phyloP scores from a whole-genome alignment of 2,113 vertebrate genomes.

The Artemisiospiza belli region DNA sequence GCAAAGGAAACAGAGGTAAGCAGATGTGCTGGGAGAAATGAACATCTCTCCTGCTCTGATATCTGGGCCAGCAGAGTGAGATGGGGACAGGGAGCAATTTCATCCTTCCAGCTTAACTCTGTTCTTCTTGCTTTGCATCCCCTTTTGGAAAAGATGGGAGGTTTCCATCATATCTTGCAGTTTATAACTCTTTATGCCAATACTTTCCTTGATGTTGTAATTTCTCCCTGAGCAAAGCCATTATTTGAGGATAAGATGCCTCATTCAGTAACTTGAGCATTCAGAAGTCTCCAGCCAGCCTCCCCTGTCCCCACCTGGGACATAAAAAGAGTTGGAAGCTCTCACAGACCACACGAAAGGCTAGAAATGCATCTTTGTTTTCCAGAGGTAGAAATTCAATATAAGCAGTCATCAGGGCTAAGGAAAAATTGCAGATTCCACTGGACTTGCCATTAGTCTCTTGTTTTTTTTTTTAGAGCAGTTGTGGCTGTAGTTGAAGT shows the following conservation, averaged over 20 bases:
- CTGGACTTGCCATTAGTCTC: neutral
- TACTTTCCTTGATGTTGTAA: neutral
- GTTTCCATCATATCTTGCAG: neutral
- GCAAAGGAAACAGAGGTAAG: neutral
- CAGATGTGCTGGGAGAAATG: neutral
- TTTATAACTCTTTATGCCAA: neutral
- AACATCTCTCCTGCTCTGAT: neutral
- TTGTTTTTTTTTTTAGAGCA: neutral
- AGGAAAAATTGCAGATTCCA: neutral
- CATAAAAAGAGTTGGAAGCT: neutral
- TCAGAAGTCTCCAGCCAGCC: neutral
- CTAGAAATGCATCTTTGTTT: neutral
- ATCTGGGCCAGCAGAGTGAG: neutral
- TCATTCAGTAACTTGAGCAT: neutral
- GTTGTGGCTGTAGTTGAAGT: neutral
- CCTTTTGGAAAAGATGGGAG: neutral
- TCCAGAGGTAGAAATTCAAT: neutral
- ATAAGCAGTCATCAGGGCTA: neutral
- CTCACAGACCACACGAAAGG: accelerated
- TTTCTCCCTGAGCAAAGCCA: neutral
- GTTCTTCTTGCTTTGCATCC: neutral
- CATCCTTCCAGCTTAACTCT: neutral
- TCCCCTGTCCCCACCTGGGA: neutral
- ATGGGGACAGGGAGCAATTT: neutral
- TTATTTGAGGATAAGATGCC: neutral